A percentile compares a stretch with the other conserved stretches of the same genome.
Conservation (phyloP, 1,140 invertebrate species). For the Heliconius eleuchia region DNA sequence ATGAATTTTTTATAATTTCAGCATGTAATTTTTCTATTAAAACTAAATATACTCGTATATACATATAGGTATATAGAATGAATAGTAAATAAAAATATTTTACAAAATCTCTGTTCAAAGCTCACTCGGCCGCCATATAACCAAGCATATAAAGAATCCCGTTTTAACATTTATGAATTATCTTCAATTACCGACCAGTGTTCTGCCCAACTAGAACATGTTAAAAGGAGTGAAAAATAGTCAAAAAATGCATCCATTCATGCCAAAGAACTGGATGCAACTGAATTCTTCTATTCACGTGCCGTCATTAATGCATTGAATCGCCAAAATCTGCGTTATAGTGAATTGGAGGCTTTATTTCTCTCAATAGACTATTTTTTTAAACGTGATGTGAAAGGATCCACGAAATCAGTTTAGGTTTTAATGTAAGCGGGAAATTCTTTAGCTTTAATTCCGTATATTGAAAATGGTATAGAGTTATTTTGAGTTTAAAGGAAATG, state of each 20-base stretch:
- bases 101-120: neutral
- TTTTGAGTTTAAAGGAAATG: constrained; percentile 17
- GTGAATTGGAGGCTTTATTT: constrained; percentile 48
- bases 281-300: constrained; percentile 47
- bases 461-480: constrained; percentile 27
- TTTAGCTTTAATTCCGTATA: constrained; percentile 32
- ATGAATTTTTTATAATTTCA: neutral
- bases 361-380: constrained; percentile 39
- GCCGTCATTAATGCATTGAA: constrained; percentile 49
- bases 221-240: constrained; percentile 41
- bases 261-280: constrained; percentile 44
- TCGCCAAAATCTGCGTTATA: constrained; percentile 51
- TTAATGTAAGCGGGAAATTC: constrained; percentile 33
- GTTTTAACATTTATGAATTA: constrained; percentile 30
- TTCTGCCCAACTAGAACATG: constrained; percentile 36
- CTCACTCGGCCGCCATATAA: constrained; percentile 1
- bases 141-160: constrained; percentile 8
- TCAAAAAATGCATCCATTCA: constrained; percentile 44
- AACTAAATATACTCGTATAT: neutral
- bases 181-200: constrained; percentile 35
- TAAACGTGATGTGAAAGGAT: constrained; percentile 34
- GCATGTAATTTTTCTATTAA: neutral
- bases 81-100: constrained; percentile 9
- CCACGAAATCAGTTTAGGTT: constrained; percentile 41
- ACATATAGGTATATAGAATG: neutral